A percentile compares a stretch with the other conserved stretches of the same genome.
phyloP scores from a whole-genome alignment of 2,888 invertebrate genomes.

The Eupithecia pulchellata region DNA sequence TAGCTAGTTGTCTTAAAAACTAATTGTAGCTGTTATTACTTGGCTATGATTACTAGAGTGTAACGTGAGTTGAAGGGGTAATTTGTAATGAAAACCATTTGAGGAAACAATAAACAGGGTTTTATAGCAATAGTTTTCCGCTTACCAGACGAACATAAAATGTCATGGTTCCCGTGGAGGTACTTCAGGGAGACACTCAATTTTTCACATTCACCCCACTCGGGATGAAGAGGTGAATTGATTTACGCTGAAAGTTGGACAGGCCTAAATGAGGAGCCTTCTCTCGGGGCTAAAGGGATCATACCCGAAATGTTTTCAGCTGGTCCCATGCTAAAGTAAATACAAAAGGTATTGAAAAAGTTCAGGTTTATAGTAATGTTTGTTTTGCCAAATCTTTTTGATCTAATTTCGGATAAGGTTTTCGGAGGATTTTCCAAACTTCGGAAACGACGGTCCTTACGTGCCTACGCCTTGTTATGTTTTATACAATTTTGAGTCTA shows the following conservation, averaged over 20 bases:
- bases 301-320: slow-evolving; percentile 34
- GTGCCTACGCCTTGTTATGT: neutral
- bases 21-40: neutral
- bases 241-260: slow-evolving; percentile 63
- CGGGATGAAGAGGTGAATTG: slow-evolving; percentile 55
- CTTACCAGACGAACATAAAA: slow-evolving; percentile 36
- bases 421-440: neutral
- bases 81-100: neutral
- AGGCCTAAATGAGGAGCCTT: slow-evolving; percentile 55
- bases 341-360: slow-evolving; percentile 33
- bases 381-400: slow-evolving; percentile 25
- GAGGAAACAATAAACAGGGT: neutral
- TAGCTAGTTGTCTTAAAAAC: slow-evolving; percentile 7
- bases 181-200: slow-evolving; percentile 47
- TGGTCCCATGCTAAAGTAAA: slow-evolving; percentile 20
- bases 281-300: slow-evolving; percentile 45
- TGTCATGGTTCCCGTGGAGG: slow-evolving; percentile 46
- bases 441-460: neutral
- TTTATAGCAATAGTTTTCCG: slow-evolving; percentile 36
- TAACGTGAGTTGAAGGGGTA: neutral
- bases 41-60: neutral
- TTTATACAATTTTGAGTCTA: neutral
- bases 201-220: slow-evolving; percentile 48
- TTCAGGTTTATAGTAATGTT: slow-evolving; percentile 29
- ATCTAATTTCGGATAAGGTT: slow-evolving; percentile 16